Percentiles rank a stretch among this genome's conserved stretches.
These are phyloP conservation scores for Zaprionus lineosus DNA, from an alignment of 2,888 invertebrate species.

Conservation along the genomic window DNA sequence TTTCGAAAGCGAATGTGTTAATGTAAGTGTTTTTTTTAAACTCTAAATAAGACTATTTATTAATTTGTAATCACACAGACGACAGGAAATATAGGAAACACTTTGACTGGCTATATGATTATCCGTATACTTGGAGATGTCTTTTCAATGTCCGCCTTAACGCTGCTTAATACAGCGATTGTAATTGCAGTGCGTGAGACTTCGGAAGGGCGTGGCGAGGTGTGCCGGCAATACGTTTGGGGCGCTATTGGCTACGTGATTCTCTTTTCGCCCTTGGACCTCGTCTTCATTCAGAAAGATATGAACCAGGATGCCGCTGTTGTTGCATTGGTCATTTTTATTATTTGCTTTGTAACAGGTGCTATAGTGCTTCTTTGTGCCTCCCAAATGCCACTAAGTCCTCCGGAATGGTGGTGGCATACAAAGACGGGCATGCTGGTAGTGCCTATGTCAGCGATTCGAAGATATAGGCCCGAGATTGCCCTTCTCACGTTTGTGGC, in stretches of 20 bases:
- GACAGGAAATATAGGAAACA: conserved; percentile 86
- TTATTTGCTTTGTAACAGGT: conserved; percentile 85
- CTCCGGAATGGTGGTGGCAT: conserved; percentile 95
- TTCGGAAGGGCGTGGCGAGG: conserved; percentile 90
- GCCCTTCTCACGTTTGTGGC: conserved; percentile 88
- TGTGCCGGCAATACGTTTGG: conserved; percentile 90
- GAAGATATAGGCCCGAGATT: conserved; percentile 90
- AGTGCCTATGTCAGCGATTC: conserved; percentile 90
- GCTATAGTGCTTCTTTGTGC: conserved; percentile 85
- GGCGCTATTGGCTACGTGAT: conserved; percentile 89
- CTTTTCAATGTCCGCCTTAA: conserved; percentile 88
- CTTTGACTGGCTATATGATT: conserved; percentile 88
- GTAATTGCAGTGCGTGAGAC: conserved; percentile 93
- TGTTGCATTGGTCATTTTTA: conserved; percentile 73
- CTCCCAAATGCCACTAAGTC: conserved; percentile 88
- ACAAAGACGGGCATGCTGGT: conserved; percentile 90
- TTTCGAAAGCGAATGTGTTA: conserved; percentile 87
- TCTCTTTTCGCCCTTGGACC: conserved; percentile 85
- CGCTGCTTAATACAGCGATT: conserved; percentile 88
- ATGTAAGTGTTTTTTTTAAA: conserved; percentile 70
- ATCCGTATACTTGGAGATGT: conserved; percentile 89
- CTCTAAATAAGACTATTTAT: neutral
- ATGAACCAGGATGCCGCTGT: conserved; percentile 67
- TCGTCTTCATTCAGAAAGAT: conserved; percentile 80
- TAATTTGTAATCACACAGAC: conserved; percentile 44